phyloP scores from a whole-genome alignment of 2,888 invertebrate species.

The Psococerastis gibbosa region DNA sequence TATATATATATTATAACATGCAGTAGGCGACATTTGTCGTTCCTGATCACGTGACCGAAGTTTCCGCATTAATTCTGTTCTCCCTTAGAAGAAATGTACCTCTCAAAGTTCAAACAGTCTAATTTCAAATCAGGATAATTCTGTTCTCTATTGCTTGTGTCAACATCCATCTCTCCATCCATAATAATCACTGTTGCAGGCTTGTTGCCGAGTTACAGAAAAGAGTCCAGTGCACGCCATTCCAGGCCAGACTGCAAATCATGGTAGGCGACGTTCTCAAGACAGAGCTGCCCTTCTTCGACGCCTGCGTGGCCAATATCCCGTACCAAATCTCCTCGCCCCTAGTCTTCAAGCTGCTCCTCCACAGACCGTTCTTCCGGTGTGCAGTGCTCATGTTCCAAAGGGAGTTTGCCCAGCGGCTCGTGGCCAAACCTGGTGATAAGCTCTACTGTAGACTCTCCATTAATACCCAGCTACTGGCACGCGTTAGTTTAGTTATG shows the following conservation, averaged over 20 bases:
- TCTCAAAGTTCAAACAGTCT: too few species aligned
- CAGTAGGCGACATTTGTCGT: too few species aligned
- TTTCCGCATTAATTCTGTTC: too few species aligned
- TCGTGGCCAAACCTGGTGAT: slow-evolving; percentile 93
- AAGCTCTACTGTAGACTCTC: slow-evolving; percentile 92
- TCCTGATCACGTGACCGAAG: too few species aligned
- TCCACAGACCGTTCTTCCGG: slow-evolving; percentile 60
- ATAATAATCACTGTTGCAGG: slow-evolving; percentile 24
- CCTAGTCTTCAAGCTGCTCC: slow-evolving; percentile 79
- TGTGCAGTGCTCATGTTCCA: slow-evolving; percentile 99
- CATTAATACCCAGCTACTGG: slow-evolving; percentile 86
- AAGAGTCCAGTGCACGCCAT: slow-evolving; percentile 75
- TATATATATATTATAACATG: too few species aligned
- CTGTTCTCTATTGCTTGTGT: too few species aligned
- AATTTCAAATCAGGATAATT: too few species aligned
- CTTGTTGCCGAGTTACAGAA: slow-evolving; percentile 96
- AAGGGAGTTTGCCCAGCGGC: slow-evolving; percentile 89
- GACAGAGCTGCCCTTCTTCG: slow-evolving; percentile 87
- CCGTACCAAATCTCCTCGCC: slow-evolving; percentile 98
- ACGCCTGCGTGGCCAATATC: slow-evolving; percentile 94
- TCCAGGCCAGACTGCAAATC: slow-evolving; percentile 79
- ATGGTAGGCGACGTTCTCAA: slow-evolving; percentile 89
- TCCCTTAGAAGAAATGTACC: too few species aligned
- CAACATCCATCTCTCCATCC: slow-evolving; percentile 11
- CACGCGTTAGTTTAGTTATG: slow-evolving; percentile 89